Evolutionary conservation across 1,140 invertebrate species (phyloP).

Genomic region (Drosophila kikkawai): DNA sequence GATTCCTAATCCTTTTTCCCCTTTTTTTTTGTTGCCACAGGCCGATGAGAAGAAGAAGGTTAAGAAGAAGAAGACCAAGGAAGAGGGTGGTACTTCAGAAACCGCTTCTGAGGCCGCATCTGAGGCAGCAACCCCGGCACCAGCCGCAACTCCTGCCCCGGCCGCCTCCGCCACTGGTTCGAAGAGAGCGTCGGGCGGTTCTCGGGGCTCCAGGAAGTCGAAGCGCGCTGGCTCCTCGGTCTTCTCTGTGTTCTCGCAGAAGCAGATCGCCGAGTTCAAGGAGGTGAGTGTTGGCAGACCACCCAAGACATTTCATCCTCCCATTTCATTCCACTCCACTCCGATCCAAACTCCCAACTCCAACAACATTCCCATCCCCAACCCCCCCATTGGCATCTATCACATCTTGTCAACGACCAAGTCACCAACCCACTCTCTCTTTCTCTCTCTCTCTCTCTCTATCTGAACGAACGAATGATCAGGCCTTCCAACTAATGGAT

Average conservation of each 20-base stretch:
- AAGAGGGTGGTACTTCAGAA: slow-evolving; percentile 89
- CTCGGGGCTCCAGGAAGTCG: slow-evolving; percentile 90
- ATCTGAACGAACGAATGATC: slow-evolving; percentile 76
- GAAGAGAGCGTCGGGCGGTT: slow-evolving; percentile 87
- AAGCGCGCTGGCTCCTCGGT: slow-evolving; percentile 96
- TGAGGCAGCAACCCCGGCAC: slow-evolving; percentile 87
- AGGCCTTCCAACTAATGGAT: slow-evolving; percentile 99
- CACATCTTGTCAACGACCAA: slow-evolving; percentile 58
- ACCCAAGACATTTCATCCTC: neutral
- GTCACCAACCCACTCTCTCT: slow-evolving; percentile 75
- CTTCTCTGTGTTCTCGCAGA: slow-evolving; percentile 97
- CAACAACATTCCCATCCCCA: slow-evolving; percentile 8
- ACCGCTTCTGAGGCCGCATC: slow-evolving; percentile 87
- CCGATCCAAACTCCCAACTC: slow-evolving; percentile 14
- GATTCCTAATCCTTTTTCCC: slow-evolving; percentile 15
- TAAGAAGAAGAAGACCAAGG: slow-evolving; percentile 92
- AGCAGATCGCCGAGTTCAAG: slow-evolving; percentile 98
- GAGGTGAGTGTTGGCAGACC: slow-evolving; percentile 88
- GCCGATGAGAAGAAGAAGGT: slow-evolving; percentile 94
- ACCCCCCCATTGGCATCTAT: slow-evolving; percentile 31
- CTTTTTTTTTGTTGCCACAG: slow-evolving; percentile 77
- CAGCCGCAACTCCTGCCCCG: slow-evolving; percentile 86
- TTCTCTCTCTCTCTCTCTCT: slow-evolving; percentile 69
- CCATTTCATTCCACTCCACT: slow-evolving; percentile 5
- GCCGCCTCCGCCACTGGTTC: slow-evolving; percentile 87